Conservation (phyloP, 2,113 vertebrate species). For the Sinocyclocheilus rhinocerous region DNA sequence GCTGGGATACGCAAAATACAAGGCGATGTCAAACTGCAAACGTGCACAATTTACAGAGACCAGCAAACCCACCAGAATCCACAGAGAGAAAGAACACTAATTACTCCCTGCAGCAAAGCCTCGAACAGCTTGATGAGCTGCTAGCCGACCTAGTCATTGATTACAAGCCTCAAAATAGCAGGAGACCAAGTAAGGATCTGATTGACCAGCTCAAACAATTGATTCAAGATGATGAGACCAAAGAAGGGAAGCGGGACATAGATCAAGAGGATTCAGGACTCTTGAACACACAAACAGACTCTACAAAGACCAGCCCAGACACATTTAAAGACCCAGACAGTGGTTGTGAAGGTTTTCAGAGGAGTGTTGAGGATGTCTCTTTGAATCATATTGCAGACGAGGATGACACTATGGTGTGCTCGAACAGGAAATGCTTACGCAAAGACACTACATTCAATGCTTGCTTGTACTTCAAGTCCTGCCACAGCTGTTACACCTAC, state of each 20-base stretch:
- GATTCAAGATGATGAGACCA: constrained; percentile 73
- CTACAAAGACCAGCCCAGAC: constrained; percentile 75
- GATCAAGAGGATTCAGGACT: constrained; percentile 69
- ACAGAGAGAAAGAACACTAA: constrained; percentile 75
- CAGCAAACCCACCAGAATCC: constrained; percentile 52
- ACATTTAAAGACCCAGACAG: constrained; percentile 75
- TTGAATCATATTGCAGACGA: constrained; percentile 90
- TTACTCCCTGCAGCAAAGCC: constrained; percentile 86
- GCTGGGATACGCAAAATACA: constrained; percentile 76
- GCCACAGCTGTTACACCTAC: constrained; percentile 96
- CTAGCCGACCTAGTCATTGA: constrained; percentile 94
- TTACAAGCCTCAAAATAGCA: constrained; percentile 81
- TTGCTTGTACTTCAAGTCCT: constrained; percentile 95
- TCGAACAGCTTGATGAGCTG: constrained; percentile 93
- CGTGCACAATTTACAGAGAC: constrained; percentile 60
- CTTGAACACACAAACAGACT: constrained; percentile 79
- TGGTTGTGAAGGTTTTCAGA: constrained; percentile 75
- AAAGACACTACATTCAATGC: constrained; percentile 92
- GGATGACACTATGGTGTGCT: constrained; percentile 92
- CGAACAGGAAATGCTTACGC: constrained; percentile 89
- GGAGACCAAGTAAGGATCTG: constrained; percentile 75
- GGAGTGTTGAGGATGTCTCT: constrained; percentile 79
- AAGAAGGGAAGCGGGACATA: constrained; percentile 61
- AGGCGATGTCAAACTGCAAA: constrained; percentile 65
- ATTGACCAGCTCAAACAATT: constrained; percentile 85